Evolutionary conservation across 2,797 vertebrate species (phyloP), one percentile per base, ranked within the genome.

Genomic region (Alfaro cultratus): DNA sequence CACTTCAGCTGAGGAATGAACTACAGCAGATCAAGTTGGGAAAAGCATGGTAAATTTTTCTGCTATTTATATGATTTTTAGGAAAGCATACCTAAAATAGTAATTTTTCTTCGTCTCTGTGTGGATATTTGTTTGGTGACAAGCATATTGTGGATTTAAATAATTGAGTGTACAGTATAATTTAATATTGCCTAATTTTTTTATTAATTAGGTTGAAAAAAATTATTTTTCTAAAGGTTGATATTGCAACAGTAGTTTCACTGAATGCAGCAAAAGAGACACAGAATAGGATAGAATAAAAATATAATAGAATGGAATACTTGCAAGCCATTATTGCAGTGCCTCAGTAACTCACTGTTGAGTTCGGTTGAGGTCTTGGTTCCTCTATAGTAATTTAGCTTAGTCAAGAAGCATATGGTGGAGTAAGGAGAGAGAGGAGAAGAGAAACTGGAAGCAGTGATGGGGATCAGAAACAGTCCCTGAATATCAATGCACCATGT

Each of bases 401-500:
- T 49, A 70, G 23, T 62, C 74, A 78, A 36, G 51, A 74, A 76
- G 74, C 41, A 51, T 57, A 67, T 68, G 39, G 77, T 67, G 36
- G 49, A 31, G 31, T 70, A 36, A 72, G 55, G 47, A 62, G 39
- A 68, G 57, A 81, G 57, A 34, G 39, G 67, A 72, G 45, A 43
- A 86, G 89, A 71, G 89, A 90, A 91, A 84, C 92, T 39, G 91
- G 91, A 92, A 94, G 92, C 92, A 92, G 92, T 92, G 94, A 95
- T 95, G 95, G 91, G 92, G 94, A 95, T 94, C 93, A 95, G 94
- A 94, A 94, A 94, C 94, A 93, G 94, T 91, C 91, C 95, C 95
- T 95, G 97, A 97, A 98, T 98, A 97, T 97, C 97, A 98, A 98
- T 98, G 96, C 96, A 97, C 90, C 95, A 93, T 85, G 95, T 96